Base-by-base conservation (phyloP, 1,140 invertebrate species). In the Drosophila guanche region DNA sequence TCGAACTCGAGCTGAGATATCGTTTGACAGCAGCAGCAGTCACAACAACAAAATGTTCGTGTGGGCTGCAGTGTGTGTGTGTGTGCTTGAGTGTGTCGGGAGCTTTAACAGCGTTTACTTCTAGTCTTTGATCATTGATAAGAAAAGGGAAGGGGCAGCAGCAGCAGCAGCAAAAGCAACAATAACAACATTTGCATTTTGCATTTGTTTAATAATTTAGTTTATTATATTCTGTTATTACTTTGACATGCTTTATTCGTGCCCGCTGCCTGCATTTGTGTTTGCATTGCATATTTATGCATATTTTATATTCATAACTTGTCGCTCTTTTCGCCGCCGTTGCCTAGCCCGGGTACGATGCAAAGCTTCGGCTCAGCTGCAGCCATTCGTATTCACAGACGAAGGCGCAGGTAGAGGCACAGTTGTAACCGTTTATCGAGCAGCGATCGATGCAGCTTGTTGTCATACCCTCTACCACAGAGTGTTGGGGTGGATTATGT, bases 231-330 rank as follows among this genome's bases (percentile, higher is more conserved):
- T 76, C 73, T 76, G 71, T 79, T 86, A 88, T 86, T 79, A 86
- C 83, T 57, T 66, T 77, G 83, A 83, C 83, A 88, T 88, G 83
- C 83, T 83, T 81, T 85, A 81, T 80, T 86, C 81, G 77, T 67
- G 61, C 61, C 79, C 46, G 57, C 23, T 56, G 60, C 45, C 56
- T 58, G 67, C 61, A 58, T 55, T 66, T 62, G 46, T 57, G 60
- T 59, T 66, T 67, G 46, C 58, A 63, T 73, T 71, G 83, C 69
- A 79, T 81, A 88, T 81, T 88, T 88, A 80, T 83, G 83, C 78
- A 86, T 86, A 86, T 86, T 86, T 86, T 88, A 86, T 86, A 86
- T 86, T 86, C 83, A 86, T 86, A 86, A 86, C 83, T 86, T 88
- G 83, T 86, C 83, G 83, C 83, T 71, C 56, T 50, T 61, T 51